Evolutionary conservation across 2,888 invertebrate genomes (phyloP).

Genomic region (Amphipyra berbera): DNA sequence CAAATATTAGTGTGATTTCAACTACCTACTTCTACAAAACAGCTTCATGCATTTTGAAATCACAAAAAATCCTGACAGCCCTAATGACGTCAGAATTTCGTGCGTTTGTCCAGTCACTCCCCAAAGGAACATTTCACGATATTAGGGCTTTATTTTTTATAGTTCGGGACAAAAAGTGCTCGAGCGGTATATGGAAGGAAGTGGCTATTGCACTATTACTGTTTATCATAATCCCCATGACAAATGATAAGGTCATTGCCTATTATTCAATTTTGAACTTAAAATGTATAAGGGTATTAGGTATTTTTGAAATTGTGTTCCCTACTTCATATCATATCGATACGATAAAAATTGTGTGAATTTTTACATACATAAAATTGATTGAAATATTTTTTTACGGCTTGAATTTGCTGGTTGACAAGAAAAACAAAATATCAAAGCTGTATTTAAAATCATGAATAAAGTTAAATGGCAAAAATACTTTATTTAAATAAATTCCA

Average conservation of each 20-base stretch:
- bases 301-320: background rate
- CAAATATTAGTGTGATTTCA: too few species aligned
- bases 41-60: too few species aligned
- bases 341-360: too few species aligned
- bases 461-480: too few species aligned
- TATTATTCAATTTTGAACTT: conserved; percentile 22
- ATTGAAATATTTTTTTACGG: too few species aligned
- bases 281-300: background rate
- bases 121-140: conserved; percentile 89
- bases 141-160: conserved; percentile 90
- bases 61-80: conserved; percentile 63
- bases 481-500: too few species aligned
- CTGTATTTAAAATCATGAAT: too few species aligned
- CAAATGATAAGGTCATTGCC: conserved; percentile 31
- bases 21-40: too few species aligned
- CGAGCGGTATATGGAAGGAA: conserved; percentile 81
- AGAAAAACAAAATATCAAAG: too few species aligned
- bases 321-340: too few species aligned
- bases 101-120: conserved; percentile 87
- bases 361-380: too few species aligned
- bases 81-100: conserved; percentile 74
- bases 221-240: conserved; percentile 74
- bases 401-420: too few species aligned
- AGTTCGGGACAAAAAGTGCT: conserved; percentile 87
- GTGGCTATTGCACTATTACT: conserved; percentile 77